These are phyloP conservation scores for Cephalopachus bancanus DNA, from an alignment of 2,797 vertebrate species.

Conservation along the genomic window DNA sequence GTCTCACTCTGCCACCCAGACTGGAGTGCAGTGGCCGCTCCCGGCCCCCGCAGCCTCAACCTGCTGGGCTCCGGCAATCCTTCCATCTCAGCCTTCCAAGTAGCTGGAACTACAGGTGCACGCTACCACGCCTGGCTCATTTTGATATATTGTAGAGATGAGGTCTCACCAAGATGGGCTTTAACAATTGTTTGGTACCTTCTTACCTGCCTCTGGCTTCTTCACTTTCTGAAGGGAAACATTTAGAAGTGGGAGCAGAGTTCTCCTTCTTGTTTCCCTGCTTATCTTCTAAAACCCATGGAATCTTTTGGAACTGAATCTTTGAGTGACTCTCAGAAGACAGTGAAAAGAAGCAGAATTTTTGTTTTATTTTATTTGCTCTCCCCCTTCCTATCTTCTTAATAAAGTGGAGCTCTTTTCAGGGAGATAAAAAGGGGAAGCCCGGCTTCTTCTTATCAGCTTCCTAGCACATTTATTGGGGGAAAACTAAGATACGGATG, in stretches of 20 bases:
- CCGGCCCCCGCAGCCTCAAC: too few relatives aligned
- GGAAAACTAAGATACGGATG: not conserved
- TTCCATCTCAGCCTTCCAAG: too few relatives aligned
- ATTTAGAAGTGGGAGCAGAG: too few relatives aligned
- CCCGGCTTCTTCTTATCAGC: not conserved
- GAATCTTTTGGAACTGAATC: not conserved
- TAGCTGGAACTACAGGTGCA: too few relatives aligned
- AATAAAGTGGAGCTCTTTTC: not conserved
- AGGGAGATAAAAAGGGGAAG: not conserved
- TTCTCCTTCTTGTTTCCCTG: not conserved
- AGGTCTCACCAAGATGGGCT: too few relatives aligned
- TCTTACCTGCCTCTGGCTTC: not conserved
- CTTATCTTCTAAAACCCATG: not conserved
- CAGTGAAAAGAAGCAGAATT: not conserved
- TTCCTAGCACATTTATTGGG: not conserved
- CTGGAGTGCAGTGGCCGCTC: too few relatives aligned
- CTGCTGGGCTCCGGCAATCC: too few relatives aligned
- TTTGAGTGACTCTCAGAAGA: not conserved
- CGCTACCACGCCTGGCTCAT: too few relatives aligned
- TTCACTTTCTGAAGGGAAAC: too few relatives aligned
- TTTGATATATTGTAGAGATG: too few relatives aligned
- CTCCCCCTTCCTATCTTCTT: not conserved
- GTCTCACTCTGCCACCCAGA: too few relatives aligned
- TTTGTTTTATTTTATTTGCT: constrained; percentile 3
- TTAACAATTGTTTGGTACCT: not conserved